Base-by-base conservation (phyloP, 2,797 vertebrate species). In the Syngnathus rostellatus region DNA sequence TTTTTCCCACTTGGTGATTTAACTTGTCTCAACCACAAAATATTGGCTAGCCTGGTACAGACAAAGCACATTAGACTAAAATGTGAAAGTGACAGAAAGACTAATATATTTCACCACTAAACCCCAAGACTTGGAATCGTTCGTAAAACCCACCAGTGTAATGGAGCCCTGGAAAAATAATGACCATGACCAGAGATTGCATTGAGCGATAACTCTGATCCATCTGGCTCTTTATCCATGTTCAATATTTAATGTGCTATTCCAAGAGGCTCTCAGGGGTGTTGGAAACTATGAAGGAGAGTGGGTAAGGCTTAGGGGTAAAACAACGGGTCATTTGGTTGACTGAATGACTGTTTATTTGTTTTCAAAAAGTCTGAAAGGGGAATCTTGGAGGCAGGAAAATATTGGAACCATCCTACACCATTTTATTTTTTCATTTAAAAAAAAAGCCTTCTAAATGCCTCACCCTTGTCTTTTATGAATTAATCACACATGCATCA, bases 231-330 rank as follows among this genome's bases (percentile, higher is more conserved):
- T 88, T 88, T 85, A 86, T 89, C 85, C 80, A 83, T 63, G 76
- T 81, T 90, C 85, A 89, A 88, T 90, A 88, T 88, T 90, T 90
- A 83, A 90, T 88, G 80, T 85, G 85, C 86, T 88, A 86, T 87
- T 89, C 73, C 81, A 85, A 81, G 72, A 72, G 81, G 77, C 81
- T 87, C 85, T 84, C 83, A 73, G 59, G 81, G 84, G 84, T 83
- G 78, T 84, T 87, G 77, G 77, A 83, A 81, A 75, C 81, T 72
- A 62, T 45, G 60, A 62, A 71, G 75, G 77, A 77, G 81, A 83
- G 78, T 77, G 75, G 77, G 76, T 74, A 79, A 73, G 77, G 84
- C 85, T 87, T 78, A 68, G 81, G 79, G 83, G 76, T 83, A 82
- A 84, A 86, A 82, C 81, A 87, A 69, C 63, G 8, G 70, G 76